Percentiles rank a stretch among this genome's conserved stretches.
phyloP scores from a whole-genome alignment of 2,888 invertebrate genomes.

The Eurytoma adleriae region DNA sequence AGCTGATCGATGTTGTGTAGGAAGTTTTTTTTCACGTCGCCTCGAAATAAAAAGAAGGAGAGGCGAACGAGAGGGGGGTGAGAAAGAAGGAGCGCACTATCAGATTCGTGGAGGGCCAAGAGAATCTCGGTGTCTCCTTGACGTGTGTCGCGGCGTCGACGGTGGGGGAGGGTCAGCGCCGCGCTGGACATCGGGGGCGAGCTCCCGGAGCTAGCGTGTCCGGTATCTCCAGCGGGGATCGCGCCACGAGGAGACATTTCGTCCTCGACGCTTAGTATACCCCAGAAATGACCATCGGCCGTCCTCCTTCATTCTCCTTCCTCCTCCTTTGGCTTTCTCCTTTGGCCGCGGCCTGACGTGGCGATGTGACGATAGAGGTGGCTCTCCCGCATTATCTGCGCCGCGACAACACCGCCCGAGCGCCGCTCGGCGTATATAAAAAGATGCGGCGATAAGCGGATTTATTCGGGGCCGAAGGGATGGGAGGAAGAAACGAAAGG shows the following conservation, averaged over 20 bases:
- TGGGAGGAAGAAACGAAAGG: slow-evolving; percentile 36
- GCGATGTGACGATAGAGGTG: slow-evolving; percentile 55
- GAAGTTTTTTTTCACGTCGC: slow-evolving; percentile 38
- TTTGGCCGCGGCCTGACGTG: slow-evolving; percentile 43
- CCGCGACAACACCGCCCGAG: slow-evolving; percentile 19
- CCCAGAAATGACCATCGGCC: slow-evolving; percentile 74
- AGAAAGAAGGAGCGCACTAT: slow-evolving; percentile 36
- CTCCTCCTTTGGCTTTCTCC: slow-evolving; percentile 43
- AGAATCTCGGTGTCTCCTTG: slow-evolving; percentile 59
- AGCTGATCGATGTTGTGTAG: slow-evolving; percentile 54
- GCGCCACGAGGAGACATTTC: slow-evolving; percentile 73
- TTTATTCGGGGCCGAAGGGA: slow-evolving; percentile 66
- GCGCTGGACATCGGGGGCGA: slow-evolving; percentile 31
- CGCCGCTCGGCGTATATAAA: slow-evolving; percentile 61
- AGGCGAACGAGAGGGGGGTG: background rate
- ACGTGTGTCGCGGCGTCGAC: slow-evolving; percentile 38
- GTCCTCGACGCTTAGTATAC: slow-evolving; percentile 62
- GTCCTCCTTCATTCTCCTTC: slow-evolving; percentile 48
- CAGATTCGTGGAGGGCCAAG: slow-evolving; percentile 49
- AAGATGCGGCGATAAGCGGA: slow-evolving; percentile 71
- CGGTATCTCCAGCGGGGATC: slow-evolving; percentile 74
- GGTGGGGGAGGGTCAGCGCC: background rate
- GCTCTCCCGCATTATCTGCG: slow-evolving; percentile 66
- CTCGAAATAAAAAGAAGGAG: slow-evolving; percentile 34
- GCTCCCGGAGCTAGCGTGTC: slow-evolving; percentile 68